Base-by-base conservation (phyloP, 2,797 vertebrate genomes). In the Lutra lutra region DNA sequence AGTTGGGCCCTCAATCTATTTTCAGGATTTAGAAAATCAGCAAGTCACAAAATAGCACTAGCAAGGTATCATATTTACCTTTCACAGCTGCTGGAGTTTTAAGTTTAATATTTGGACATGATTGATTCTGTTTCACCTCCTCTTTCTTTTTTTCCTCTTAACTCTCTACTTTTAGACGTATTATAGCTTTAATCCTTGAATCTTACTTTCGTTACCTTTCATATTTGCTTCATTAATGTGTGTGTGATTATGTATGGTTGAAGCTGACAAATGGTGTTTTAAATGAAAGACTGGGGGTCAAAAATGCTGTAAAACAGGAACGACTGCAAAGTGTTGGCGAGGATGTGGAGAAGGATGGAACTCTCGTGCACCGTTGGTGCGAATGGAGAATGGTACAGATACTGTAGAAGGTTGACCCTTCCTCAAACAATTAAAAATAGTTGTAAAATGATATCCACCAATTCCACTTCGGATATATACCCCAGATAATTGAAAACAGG, bases 21-120 rank as follows among this genome's bases (percentile, higher is more conserved):
- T 95, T 94, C 66, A 89, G 48, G 60, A 48, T 86, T 93, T 51
- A 91, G 40, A 79, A 88, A 96, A 91, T 23, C 1, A 5, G 40
- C 58, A 83, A 66, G 25, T 88, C 35, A 88, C 56, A 58, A 72
- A 90, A 70, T 38, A 77, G 27, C 18, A 32, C 38, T 88, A 32
- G 0, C 25, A 4, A n/a, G 12, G 23, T 46, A 8, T 54, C 46
- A 46, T 5, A 15, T 62, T 54, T 20, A 29, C 40, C 23, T 78
- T 60, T 89, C 72, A 75, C 38, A 56, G 20, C 48, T 84, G 43
- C 79, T 17, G 5, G n/a, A 60, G 18, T 54, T 83, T 48, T 86
- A 66, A 75, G 43, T 95, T 72, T 78, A 82, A 15, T 18, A 18
- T n/a, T 51, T 78, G 54, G 14, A 51, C 11, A 17, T 17, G 13